Evolutionary conservation across 2,797 vertebrate species (phyloP).

Genomic region (Oreortyx pictus): DNA sequence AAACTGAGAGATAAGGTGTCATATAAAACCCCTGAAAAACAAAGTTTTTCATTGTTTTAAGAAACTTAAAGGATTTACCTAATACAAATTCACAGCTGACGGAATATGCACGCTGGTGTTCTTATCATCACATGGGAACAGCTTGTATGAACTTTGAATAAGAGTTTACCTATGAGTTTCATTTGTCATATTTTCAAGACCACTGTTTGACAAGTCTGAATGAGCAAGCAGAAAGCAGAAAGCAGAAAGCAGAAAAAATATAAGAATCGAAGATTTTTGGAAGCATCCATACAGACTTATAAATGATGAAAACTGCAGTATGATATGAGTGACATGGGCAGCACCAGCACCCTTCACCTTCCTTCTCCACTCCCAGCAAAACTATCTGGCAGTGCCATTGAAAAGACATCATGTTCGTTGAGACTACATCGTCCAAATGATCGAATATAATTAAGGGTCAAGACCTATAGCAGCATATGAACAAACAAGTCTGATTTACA

Average conservation of each 20-base stretch:
- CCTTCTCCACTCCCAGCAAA: background rate
- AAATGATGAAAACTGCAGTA: background rate
- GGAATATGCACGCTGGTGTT: background rate
- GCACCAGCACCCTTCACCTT: background rate
- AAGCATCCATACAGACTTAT: background rate
- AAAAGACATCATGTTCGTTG: background rate
- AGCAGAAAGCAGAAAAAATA: background rate
- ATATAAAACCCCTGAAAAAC: background rate
- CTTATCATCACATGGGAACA: background rate
- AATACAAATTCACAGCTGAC: background rate
- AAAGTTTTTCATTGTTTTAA: background rate
- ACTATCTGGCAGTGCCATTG: background rate
- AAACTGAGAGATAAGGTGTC: background rate
- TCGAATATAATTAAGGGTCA: background rate
- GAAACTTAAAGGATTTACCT: background rate
- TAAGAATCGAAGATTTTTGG: background rate
- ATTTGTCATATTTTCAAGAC: background rate
- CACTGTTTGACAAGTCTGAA: background rate
- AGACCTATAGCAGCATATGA: background rate
- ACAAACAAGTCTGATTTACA: background rate
- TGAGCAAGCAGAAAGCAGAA: background rate
- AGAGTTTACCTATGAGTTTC: background rate
- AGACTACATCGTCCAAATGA: background rate
- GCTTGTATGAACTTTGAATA: background rate
- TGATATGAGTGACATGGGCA: background rate